A percentile compares a stretch with the other conserved stretches of the same genome.
phyloP scores from a whole-genome alignment of 2,113 vertebrate genomes.

The Oxyruncus cristatus region DNA sequence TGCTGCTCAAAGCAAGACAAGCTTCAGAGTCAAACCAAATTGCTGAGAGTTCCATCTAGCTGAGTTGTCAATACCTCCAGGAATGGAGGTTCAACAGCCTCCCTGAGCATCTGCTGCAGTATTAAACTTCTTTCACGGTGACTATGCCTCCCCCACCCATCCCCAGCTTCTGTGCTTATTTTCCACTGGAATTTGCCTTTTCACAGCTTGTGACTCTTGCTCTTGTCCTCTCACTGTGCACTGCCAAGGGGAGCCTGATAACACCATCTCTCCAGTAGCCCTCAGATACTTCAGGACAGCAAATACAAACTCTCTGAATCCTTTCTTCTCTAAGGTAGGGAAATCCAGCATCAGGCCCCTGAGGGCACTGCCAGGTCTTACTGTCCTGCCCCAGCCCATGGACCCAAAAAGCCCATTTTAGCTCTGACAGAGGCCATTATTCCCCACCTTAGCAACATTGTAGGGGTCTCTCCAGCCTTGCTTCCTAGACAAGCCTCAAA shows the following conservation, averaged over 20 bases:
- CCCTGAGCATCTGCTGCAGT: not conserved
- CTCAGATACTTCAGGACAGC: not conserved
- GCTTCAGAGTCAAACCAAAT: not conserved
- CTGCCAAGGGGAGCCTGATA: not conserved
- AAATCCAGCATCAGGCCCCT: not conserved
- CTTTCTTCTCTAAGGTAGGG: not conserved
- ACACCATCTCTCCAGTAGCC: not conserved
- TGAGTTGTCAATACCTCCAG: not conserved
- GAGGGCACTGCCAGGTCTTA: not conserved
- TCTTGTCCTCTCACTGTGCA: not conserved
- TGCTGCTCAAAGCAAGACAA: not conserved
- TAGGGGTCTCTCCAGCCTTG: not conserved
- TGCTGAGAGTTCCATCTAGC: not conserved
- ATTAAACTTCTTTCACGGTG: not conserved
- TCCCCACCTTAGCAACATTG: accelerated
- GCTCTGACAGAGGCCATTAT: not conserved
- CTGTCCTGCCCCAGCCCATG: not conserved
- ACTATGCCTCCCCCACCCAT: accelerated
- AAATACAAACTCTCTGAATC: not conserved
- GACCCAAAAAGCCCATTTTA: not conserved
- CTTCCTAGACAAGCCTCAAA: not conserved
- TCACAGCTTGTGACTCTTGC: accelerated
- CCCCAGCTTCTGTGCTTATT: not conserved
- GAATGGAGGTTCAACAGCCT: not conserved
- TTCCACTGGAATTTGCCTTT: not conserved